Conservation (phyloP, 2,113 vertebrate species). For the Cricetomys ansorgei region DNA sequence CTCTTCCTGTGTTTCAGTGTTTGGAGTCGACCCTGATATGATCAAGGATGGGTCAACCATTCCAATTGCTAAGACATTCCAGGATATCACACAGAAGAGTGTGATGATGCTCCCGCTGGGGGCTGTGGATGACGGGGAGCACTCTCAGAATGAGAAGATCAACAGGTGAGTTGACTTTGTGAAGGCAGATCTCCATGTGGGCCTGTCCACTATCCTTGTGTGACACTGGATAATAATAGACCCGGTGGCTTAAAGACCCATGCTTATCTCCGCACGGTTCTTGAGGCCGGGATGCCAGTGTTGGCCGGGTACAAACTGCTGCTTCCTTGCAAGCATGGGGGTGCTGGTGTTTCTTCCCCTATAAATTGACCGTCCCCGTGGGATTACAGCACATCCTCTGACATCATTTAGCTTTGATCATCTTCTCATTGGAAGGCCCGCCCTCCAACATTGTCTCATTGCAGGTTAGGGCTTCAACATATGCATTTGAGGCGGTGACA, state of each 20-base stretch:
- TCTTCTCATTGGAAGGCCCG: background rate
- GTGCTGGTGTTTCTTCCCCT: background rate
- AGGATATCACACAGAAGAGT: constrained; percentile 83
- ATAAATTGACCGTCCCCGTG: background rate
- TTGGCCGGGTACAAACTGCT: background rate
- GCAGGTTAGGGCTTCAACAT: background rate
- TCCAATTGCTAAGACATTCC: constrained; percentile 86
- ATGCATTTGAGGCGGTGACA: background rate
- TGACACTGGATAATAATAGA: too few relatives aligned
- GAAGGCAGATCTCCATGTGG: fast-evolving
- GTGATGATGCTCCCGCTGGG: constrained; percentile 89
- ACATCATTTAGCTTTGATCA: background rate
- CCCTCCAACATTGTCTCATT: background rate
- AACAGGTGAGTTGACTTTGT: constrained; percentile 84
- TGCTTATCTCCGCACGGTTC: background rate
- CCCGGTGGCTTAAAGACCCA: background rate
- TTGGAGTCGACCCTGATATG: constrained; percentile 88
- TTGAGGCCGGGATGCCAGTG: background rate
- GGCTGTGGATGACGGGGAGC: constrained; percentile 86
- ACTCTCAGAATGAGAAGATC: constrained; percentile 91
- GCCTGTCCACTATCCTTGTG: fast-evolving
- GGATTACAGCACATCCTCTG: too few relatives aligned
- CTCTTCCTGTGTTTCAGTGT: constrained; percentile 83
- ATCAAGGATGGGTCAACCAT: constrained; percentile 89
- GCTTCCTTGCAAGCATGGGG: background rate